Percentiles rank a stretch among this genome's conserved stretches.
phyloP scores from a whole-genome alignment of 2,113 vertebrate species.

The Steatornis caripensis region DNA sequence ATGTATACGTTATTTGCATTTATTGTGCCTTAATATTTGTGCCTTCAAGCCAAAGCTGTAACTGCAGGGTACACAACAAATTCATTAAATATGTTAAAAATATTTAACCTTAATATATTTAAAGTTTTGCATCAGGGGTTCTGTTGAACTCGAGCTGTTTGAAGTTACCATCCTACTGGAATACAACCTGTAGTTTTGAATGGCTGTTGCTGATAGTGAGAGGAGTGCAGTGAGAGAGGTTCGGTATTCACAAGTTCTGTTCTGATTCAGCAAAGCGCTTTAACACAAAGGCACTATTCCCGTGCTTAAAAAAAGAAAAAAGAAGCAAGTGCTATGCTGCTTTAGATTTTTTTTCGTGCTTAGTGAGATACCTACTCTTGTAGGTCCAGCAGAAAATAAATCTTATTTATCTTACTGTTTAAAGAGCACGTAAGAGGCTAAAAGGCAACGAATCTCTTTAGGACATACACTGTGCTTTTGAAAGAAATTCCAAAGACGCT shows the following conservation, averaged over 20 bases:
- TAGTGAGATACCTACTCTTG: not conserved
- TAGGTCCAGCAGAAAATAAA: not conserved
- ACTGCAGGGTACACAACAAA: conserved; percentile 53
- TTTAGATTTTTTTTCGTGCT: not conserved
- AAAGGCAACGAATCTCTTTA: not conserved
- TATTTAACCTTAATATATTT: conserved; percentile 4
- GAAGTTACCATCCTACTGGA: conserved; percentile 42
- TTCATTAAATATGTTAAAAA: conserved; percentile 11
- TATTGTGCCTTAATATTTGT: conserved; percentile 74
- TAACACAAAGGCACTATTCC: not conserved
- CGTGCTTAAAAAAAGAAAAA: not conserved
- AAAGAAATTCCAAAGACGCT: not conserved
- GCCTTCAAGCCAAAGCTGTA: conserved; percentile 63
- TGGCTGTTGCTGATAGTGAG: not conserved
- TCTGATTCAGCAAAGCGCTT: conserved; percentile 24
- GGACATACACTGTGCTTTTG: not conserved
- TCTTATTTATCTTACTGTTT: not conserved
- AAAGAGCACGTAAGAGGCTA: not conserved
- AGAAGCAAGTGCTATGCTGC: not conserved
- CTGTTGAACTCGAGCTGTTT: conserved; percentile 59
- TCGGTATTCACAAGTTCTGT: not conserved
- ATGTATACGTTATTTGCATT: conserved; percentile 61
- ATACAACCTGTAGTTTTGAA: not conserved
- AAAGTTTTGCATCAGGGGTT: conserved; percentile 34
- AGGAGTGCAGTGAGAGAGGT: not conserved